These are phyloP conservation scores for Beris chalybata DNA, from an alignment of 2,888 invertebrate species.

Conservation along the genomic window DNA sequence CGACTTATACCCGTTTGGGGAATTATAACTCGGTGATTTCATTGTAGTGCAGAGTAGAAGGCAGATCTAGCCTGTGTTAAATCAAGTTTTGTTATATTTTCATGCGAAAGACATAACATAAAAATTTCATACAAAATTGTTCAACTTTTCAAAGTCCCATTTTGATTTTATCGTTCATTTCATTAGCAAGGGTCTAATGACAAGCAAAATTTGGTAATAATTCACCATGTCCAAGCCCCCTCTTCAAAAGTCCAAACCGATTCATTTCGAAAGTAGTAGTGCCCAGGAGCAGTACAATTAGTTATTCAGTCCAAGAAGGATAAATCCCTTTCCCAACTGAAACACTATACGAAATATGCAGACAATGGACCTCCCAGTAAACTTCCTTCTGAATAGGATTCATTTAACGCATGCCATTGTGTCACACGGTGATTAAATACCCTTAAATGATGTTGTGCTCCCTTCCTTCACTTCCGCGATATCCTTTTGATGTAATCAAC, in stretches of 20 bases:
- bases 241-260: too few relatives aligned
- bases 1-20: constrained; percentile 17
- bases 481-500: neutral
- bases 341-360: constrained; percentile 33
- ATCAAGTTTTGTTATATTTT: too few relatives aligned
- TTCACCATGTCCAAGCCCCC: too few relatives aligned
- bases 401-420: constrained; percentile 37
- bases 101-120: too few relatives aligned
- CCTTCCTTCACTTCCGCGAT: neutral
- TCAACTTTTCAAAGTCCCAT: too few relatives aligned
- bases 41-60: neutral
- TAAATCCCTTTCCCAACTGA: constrained; percentile 35
- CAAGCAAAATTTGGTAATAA: too few relatives aligned
- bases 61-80: too few relatives aligned
- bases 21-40: neutral
- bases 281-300: too few relatives aligned
- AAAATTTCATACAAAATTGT: too few relatives aligned
- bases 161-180: too few relatives aligned
- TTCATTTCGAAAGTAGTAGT: too few relatives aligned
- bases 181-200: too few relatives aligned
- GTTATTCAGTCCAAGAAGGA: constrained; percentile 8
- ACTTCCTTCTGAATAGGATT: constrained; percentile 32
- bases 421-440: constrained; percentile 40
- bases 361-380: constrained; percentile 32
- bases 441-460: constrained; percentile 33